Evolutionary conservation across 1,140 invertebrate species (phyloP), one percentile per base, ranked within the genome.

Genomic region (Anastatus disparis): DNA sequence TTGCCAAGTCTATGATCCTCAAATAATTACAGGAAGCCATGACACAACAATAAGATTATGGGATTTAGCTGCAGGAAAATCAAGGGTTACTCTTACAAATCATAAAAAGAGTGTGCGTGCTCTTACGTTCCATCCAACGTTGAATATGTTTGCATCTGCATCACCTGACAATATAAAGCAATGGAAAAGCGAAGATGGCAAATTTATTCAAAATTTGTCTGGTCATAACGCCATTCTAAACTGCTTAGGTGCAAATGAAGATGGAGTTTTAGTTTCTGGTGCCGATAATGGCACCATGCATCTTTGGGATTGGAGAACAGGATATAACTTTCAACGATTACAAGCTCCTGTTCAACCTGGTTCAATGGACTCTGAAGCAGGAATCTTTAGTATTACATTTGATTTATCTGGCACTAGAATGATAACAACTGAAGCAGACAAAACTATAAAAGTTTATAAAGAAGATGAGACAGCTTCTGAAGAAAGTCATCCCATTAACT

Each of bases 111-210:
- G 96, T 77, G 97, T 99, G 0, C 88, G 98, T 70, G 92, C 96
- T 46, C 83, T 99, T 1, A 91, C 93, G 1, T 87, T 98, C 12
- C 97, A 99, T 89, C 98, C 98, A 0, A 93, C 91, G 46, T 86
- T 96, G 67, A 94, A 98, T 81, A 98, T 97, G 88, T 99, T 99
- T 85, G 97, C 95, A 1, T 98, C 96, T 2, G 98, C 95, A 1
- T 98, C 97, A 1, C 96, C 98, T 0, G 98, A 99, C 82, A 99
- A 99, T 81, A 97, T 99, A 63, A 99, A 99, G 83, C 95, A 99
- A 82, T 99, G 98, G 98, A 97, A 95, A 82, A 98, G 97, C 83
- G 97, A 97, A 0, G 96, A 99, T 80, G 98, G 98, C 2, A 95
- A 97, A 80, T 99, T 99, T 80, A 93, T 99, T 69, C 97, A 99